phyloP scores from a whole-genome alignment of 1,140 invertebrate genomes.

The Zeugodacus cucurbitae region DNA sequence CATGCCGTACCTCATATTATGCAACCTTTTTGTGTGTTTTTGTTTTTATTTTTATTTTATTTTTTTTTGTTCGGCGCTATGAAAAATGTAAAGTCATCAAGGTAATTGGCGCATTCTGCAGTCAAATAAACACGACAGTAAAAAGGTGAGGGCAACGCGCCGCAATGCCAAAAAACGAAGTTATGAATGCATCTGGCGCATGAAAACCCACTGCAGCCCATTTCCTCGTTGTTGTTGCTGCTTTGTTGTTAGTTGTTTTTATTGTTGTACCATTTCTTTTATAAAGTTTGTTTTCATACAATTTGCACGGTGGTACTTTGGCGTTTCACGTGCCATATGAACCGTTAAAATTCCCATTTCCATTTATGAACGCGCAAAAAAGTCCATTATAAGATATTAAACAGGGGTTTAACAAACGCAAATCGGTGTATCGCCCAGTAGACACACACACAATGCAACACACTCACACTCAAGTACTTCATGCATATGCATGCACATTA shows the following conservation, averaged over 20 bases:
- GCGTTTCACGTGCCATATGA: conserved; percentile 20
- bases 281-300: conserved; percentile 20
- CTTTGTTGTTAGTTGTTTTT: neutral
- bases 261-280: neutral
- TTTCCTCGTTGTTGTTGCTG: neutral
- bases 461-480: neutral
- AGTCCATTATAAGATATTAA: conserved; percentile 19
- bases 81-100: conserved; percentile 38
- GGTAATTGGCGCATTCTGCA: conserved; percentile 36
- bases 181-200: conserved; percentile 22
- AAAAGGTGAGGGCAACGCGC: neutral
- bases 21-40: neutral
- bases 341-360: conserved; percentile 21
- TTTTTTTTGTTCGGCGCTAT: neutral
- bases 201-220: neutral
- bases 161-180: neutral
- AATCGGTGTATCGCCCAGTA: neutral
- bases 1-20: neutral
- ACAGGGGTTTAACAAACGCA: neutral
- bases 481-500: neutral
- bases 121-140: neutral
- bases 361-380: conserved; percentile 15
- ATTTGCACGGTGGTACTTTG: conserved; percentile 10
- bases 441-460: neutral
- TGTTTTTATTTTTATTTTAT: neutral